Evolutionary conservation across 2,797 vertebrate genomes (phyloP).

Genomic region (Sebastiscus albofasciatus): DNA sequence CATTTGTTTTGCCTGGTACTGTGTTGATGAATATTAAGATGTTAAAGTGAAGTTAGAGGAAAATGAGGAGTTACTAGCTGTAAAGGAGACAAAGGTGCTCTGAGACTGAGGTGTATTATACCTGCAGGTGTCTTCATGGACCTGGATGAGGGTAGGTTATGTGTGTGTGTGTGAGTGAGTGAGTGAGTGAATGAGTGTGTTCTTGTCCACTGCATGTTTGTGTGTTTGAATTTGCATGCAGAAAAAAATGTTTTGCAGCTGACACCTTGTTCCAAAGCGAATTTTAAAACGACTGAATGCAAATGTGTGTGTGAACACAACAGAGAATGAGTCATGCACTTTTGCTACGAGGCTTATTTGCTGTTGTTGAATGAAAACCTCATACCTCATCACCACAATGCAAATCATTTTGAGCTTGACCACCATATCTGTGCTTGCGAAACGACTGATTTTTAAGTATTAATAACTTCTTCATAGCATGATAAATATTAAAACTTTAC

Average conservation of each 20-base stretch:
- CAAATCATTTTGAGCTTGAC: background rate
- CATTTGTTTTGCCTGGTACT: background rate
- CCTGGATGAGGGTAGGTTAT: conserved; percentile 81
- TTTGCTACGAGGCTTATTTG: background rate
- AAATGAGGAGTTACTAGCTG: background rate
- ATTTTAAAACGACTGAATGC: background rate
- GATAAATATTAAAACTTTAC: background rate
- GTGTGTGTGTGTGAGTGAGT: conserved; percentile 6
- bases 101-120: conserved; percentile 78
- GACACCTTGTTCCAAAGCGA: background rate
- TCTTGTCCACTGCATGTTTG: conserved; percentile 9
- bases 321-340: background rate
- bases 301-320: background rate
- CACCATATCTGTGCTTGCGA: background rate
- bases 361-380: conserved; percentile 11
- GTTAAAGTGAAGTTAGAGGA: background rate
- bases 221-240: conserved; percentile 43
- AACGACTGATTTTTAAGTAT: background rate
- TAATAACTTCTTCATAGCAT: background rate
- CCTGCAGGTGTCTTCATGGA: conserved; percentile 86
- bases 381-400: background rate
- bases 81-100: conserved; percentile 32
- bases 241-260: background rate
- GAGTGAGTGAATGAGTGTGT: background rate
- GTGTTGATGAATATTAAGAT: background rate